Conservation (phyloP, 2,113 vertebrate genomes). For the Scytalopus superciliaris region DNA sequence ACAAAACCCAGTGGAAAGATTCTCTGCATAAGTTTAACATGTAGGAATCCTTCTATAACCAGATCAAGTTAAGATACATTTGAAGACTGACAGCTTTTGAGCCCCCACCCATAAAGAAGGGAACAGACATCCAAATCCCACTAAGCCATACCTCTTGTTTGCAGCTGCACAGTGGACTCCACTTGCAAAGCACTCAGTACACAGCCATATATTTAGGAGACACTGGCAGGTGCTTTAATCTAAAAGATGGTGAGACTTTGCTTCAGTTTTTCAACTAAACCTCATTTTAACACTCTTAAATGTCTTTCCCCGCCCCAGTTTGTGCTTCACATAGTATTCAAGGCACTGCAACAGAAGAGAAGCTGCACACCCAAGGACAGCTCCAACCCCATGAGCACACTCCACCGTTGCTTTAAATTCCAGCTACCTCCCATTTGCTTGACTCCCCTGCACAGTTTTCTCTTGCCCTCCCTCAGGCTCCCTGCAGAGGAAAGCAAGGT, state of each 20-base stretch:
- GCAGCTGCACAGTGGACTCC: background rate
- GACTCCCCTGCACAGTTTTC: background rate
- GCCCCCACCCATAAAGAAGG: background rate
- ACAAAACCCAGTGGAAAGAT: background rate
- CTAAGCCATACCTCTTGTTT: background rate
- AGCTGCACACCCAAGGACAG: background rate
- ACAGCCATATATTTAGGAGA: background rate
- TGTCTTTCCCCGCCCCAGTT: background rate
- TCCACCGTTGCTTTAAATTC: background rate
- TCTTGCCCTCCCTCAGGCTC: background rate
- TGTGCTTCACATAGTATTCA: background rate
- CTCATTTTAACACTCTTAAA: background rate
- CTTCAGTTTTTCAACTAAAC: background rate
- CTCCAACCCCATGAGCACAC: rapidly evolving
- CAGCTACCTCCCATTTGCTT: background rate
- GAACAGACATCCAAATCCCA: background rate
- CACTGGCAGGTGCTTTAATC: background rate
- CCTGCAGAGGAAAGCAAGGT: background rate
- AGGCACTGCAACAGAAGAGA: background rate
- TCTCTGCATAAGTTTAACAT: background rate
- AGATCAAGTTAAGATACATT: background rate
- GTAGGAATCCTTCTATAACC: background rate
- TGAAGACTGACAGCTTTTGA: background rate
- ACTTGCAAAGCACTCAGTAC: background rate
- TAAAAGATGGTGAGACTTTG: background rate